phyloP scores from a whole-genome alignment of 2,113 vertebrate species.

The Formicarius rufipectus region DNA sequence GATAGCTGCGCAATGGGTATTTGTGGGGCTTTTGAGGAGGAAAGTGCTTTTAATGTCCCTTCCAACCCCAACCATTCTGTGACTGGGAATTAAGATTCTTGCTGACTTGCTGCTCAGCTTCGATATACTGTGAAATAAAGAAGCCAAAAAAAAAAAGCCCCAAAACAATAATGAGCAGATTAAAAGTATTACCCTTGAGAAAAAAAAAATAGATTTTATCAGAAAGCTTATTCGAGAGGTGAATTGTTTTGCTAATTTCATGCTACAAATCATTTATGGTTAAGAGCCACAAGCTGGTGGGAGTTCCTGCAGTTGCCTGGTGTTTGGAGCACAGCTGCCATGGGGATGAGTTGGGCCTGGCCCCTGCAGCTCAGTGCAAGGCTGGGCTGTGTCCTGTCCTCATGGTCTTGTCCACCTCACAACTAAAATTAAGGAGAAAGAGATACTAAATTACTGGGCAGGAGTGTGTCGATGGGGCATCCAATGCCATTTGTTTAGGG shows the following conservation, averaged over 20 bases:
- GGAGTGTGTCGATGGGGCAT: not conserved
- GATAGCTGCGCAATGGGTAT: not conserved
- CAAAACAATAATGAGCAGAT: conserved; percentile 12
- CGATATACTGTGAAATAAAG: not conserved
- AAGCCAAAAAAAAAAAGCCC: not conserved
- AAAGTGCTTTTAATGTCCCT: not conserved
- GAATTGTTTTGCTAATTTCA: conserved; percentile 42
- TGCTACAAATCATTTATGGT: conserved; percentile 32
- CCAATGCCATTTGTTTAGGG: not conserved
- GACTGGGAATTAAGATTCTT: not conserved
- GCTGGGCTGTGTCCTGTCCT: not conserved
- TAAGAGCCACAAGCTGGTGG: conserved; percentile 1
- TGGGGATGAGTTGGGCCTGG: not conserved
- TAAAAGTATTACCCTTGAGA: conserved; percentile 51
- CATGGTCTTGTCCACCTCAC: not conserved
- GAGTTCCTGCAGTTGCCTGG: not conserved
- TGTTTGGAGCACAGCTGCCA: fast-evolving
- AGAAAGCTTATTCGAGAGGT: conserved; percentile 53
- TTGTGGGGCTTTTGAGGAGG: not conserved
- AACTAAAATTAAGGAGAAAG: not conserved
- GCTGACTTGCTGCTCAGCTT: conserved; percentile 20
- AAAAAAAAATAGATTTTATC: conserved; percentile 12
- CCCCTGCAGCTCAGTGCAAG: not conserved
- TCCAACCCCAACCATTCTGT: not conserved
- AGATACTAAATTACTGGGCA: not conserved